Percentiles rank a stretch among this genome's conserved stretches.
phyloP scores from a whole-genome alignment of 1,140 invertebrate genomes.

The Battus philenor region DNA sequence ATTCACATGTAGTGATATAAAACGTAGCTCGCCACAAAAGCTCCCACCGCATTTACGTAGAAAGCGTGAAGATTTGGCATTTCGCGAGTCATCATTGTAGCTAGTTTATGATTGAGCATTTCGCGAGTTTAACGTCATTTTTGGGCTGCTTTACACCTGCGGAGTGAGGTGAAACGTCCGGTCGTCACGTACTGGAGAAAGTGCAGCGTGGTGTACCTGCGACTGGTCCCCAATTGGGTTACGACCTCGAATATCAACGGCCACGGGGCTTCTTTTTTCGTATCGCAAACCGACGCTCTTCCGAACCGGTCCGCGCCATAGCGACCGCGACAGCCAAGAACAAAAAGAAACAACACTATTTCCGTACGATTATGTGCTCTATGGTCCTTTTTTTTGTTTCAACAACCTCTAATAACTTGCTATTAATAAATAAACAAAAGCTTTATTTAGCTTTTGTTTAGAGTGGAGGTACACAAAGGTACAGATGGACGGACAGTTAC shows the following conservation, averaged over 20 bases:
- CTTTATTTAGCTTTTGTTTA: too few relatives aligned
- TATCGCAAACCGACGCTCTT: slow-evolving; percentile 43
- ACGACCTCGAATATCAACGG: slow-evolving; percentile 63
- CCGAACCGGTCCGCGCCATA: slow-evolving; percentile 53
- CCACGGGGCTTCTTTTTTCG: slow-evolving; percentile 55
- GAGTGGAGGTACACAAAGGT: too few relatives aligned
- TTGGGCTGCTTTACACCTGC: slow-evolving; percentile 31
- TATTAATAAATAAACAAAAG: too few relatives aligned
- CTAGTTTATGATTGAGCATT: background rate
- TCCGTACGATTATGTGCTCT: slow-evolving; percentile 33
- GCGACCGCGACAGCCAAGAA: slow-evolving; percentile 28
- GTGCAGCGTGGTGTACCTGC: slow-evolving; percentile 61
- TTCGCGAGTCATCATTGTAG: background rate
- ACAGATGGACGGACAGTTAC: too few relatives aligned
- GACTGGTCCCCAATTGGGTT: slow-evolving; percentile 67
- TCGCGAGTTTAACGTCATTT: background rate
- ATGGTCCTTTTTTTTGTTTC: slow-evolving; percentile 21
- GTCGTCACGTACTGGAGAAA: slow-evolving; percentile 66
- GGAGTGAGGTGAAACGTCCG: slow-evolving; percentile 50
- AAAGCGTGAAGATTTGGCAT: background rate
- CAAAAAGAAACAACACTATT: slow-evolving; percentile 20
- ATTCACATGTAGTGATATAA: background rate
- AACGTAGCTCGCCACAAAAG: background rate
- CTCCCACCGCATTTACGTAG: background rate
- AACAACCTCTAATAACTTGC: background rate